phyloP scores from a whole-genome alignment of 2,797 vertebrate genomes.

The Acridotheres tristis region DNA sequence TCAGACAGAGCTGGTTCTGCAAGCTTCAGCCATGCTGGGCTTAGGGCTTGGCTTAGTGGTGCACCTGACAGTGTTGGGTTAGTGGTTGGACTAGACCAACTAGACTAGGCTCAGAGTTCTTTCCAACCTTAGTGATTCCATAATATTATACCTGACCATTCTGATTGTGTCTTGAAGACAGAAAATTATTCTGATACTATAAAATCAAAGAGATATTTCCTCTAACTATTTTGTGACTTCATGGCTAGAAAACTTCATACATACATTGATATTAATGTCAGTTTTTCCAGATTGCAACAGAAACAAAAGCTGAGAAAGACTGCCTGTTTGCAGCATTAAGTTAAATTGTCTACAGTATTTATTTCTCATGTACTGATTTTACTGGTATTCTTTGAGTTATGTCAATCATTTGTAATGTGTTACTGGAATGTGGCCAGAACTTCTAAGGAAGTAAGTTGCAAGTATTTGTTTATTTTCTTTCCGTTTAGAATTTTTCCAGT shows the following conservation, averaged over 20 bases:
- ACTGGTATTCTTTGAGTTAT: neutral
- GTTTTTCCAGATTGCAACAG: neutral
- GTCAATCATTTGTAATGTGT: neutral
- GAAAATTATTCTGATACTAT: neutral
- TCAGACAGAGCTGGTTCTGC: neutral
- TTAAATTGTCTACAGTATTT: neutral
- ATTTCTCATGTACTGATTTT: neutral
- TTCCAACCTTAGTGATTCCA: neutral
- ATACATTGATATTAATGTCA: neutral
- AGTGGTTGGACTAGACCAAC: neutral
- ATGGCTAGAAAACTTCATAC: neutral
- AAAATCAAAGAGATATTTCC: neutral
- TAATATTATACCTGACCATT: neutral
- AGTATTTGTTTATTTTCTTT: neutral
- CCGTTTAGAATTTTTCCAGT: neutral
- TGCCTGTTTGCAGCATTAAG: neutral
- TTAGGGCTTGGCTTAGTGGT: neutral
- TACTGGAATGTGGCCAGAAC: neutral
- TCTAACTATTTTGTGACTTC: neutral
- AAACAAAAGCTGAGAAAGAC: neutral
- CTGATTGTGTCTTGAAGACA: neutral
- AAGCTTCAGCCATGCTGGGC: neutral
- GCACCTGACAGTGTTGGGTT: neutral
- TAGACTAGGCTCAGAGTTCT: neutral
- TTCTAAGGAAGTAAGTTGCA: neutral